Conservation (phyloP, 2,888 invertebrate genomes). For the Nomada fucata region DNA sequence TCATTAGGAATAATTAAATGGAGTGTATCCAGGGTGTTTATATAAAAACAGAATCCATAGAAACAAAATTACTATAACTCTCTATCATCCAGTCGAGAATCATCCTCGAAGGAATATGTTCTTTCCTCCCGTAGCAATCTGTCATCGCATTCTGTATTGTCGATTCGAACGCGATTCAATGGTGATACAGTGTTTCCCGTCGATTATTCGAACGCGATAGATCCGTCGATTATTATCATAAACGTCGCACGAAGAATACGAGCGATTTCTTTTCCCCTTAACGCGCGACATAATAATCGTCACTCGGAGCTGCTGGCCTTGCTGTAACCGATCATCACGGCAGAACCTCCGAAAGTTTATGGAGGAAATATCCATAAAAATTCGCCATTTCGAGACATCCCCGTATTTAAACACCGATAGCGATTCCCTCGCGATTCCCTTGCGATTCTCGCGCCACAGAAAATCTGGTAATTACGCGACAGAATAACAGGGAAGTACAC, state of each 20-base stretch:
- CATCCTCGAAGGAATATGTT: too few relatives aligned
- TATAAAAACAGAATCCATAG: too few relatives aligned
- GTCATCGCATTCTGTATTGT: neutral
- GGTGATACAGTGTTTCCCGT: constrained; percentile 16
- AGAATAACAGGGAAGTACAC: too few relatives aligned
- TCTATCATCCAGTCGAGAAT: too few relatives aligned
- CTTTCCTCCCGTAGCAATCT: neutral
- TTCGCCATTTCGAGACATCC: neutral
- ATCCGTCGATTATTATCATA: constrained; percentile 18
- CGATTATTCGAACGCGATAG: constrained; percentile 25
- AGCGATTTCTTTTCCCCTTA: constrained; percentile 18
- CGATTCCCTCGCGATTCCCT: neutral
- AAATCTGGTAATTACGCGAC: neutral
- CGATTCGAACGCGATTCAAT: constrained; percentile 25
- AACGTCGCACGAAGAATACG: constrained; percentile 22
- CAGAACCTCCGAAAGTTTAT: neutral
- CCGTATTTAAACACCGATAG: neutral
- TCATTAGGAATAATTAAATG: too few relatives aligned
- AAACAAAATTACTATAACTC: too few relatives aligned
- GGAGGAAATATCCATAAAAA: neutral
- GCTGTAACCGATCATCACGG: too few relatives aligned
- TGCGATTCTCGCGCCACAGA: neutral
- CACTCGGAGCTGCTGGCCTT: too few relatives aligned
- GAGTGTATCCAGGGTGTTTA: too few relatives aligned
- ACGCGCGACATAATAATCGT: neutral